A percentile compares a stretch with the other conserved stretches of the same genome.
Conservation (phyloP, 2,797 vertebrate species). For the Anomalospiza imberbis region DNA sequence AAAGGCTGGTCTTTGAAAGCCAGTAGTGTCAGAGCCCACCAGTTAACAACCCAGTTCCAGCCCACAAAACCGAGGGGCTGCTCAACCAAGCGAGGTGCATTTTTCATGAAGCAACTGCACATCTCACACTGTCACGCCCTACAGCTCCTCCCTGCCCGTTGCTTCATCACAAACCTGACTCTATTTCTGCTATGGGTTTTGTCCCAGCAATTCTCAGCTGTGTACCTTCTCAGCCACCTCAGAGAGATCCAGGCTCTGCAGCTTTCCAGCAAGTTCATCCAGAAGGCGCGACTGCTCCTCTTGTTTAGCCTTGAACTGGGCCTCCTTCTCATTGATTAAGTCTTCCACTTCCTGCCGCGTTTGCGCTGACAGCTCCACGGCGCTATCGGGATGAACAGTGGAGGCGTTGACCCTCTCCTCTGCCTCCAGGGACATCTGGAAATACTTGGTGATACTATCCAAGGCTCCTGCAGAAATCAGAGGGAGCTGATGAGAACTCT, state of each 20-base stretch:
- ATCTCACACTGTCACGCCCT: background rate
- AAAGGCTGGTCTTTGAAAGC: background rate
- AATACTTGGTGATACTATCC: conserved; percentile 88
- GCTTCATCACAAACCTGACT: fast-evolving
- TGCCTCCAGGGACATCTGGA: conserved; percentile 85
- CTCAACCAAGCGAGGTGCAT: fast-evolving
- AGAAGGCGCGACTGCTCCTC: conserved; percentile 84
- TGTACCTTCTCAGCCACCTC: conserved; percentile 85
- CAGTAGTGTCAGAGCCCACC: background rate
- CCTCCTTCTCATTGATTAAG: conserved; percentile 78
- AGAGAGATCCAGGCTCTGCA: conserved; percentile 89
- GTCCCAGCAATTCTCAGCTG: fast-evolving
- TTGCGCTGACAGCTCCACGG: conserved; percentile 75
- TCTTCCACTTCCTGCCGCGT: conserved; percentile 81
- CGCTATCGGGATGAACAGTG: conserved; percentile 70
- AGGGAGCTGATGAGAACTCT: background rate
- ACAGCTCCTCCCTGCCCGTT: fast-evolving
- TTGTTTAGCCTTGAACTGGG: conserved; percentile 80
- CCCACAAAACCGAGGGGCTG: background rate
- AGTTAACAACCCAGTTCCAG: background rate
- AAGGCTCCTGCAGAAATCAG: conserved; percentile 83
- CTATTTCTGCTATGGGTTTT: background rate
- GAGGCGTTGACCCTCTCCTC: conserved; percentile 86
- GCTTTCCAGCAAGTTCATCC: conserved; percentile 88
- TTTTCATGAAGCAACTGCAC: background rate